Conservation (phyloP, 1,140 invertebrate species). For the Pectinophora gossypiella region DNA sequence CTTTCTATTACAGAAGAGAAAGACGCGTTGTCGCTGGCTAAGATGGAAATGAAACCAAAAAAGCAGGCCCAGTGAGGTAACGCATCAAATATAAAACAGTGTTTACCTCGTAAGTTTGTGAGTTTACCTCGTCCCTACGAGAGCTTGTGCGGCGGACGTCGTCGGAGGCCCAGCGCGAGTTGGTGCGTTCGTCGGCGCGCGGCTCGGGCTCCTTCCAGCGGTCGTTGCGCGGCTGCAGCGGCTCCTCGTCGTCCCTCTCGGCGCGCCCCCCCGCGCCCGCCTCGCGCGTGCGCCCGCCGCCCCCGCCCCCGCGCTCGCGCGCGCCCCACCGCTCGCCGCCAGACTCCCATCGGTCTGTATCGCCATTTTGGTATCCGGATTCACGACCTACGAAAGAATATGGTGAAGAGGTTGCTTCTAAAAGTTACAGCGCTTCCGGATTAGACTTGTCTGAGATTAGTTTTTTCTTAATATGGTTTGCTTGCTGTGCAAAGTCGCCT, state of each 20-base stretch:
- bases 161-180: constrained; percentile 70
- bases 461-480: no score
- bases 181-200: constrained; percentile 63
- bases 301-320: constrained; percentile 30
- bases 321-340: constrained; percentile 19
- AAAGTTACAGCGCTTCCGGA: no score
- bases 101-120: no score
- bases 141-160: constrained; percentile 72
- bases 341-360: constrained; percentile 59
- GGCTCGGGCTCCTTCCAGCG: constrained; percentile 84
- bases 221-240: constrained; percentile 79
- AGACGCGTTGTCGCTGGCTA: no score
- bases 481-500: no score
- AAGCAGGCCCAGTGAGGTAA: no score
- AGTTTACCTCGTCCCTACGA: constrained; percentile 60
- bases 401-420: no score
- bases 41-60: no score
- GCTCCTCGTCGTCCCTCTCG: constrained; percentile 66
- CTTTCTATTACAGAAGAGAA: no score
- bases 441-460: no score
- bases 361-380: constrained; percentile 69
- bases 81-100: no score
- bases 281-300: constrained; percentile 46
- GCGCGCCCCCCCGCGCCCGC: constrained; percentile 63
- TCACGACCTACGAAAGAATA: constrained; percentile 53